A percentile compares a stretch with the other conserved stretches of the same genome.
Evolutionary conservation across 2,888 invertebrate species (phyloP).

Genomic region (Notodonta ziczac): DNA sequence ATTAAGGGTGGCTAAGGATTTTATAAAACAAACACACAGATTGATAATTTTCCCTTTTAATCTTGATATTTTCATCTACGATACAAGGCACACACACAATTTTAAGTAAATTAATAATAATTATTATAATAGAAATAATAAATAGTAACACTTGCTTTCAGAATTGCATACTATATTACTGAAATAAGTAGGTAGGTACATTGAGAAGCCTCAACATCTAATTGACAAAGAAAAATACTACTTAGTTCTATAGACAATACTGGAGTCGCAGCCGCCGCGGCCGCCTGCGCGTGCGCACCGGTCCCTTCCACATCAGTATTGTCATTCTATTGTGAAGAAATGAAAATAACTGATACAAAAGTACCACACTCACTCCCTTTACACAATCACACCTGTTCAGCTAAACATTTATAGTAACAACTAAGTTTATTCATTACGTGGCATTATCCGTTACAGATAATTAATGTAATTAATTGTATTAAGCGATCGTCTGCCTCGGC

Average conservation of each 20-base stretch:
- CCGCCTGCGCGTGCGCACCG: slow-evolving; percentile 20
- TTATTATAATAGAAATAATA: slow-evolving; percentile 76
- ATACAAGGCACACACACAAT: slow-evolving; percentile 90
- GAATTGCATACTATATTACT: slow-evolving; percentile 65
- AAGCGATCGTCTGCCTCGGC: slow-evolving; percentile 66
- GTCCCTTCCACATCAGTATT: slow-evolving; percentile 47
- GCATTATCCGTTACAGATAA: slow-evolving; percentile 76
- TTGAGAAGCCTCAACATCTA: slow-evolving; percentile 61
- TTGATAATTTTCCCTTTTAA: slow-evolving; percentile 84
- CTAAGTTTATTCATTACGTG: slow-evolving; percentile 77
- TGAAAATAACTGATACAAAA: slow-evolving; percentile 69
- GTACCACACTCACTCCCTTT: slow-evolving; percentile 77
- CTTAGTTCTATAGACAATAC: slow-evolving; percentile 55
- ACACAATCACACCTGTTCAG: slow-evolving; percentile 78
- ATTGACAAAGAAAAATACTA: slow-evolving; percentile 60
- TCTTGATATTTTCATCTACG: slow-evolving; percentile 86
- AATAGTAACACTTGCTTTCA: slow-evolving; percentile 75
- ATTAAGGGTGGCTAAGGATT: slow-evolving; percentile 2
- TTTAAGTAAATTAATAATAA: slow-evolving; percentile 82
- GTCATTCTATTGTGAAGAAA: slow-evolving; percentile 56
- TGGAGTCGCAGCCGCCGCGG: slow-evolving; percentile 35
- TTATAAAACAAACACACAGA: slow-evolving; percentile 60
- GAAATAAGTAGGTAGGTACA: slow-evolving; percentile 60
- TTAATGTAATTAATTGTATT: slow-evolving; percentile 71
- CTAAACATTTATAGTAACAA: slow-evolving; percentile 84